phyloP scores from a whole-genome alignment of 2,113 vertebrate genomes.

The Vombatus ursinus region DNA sequence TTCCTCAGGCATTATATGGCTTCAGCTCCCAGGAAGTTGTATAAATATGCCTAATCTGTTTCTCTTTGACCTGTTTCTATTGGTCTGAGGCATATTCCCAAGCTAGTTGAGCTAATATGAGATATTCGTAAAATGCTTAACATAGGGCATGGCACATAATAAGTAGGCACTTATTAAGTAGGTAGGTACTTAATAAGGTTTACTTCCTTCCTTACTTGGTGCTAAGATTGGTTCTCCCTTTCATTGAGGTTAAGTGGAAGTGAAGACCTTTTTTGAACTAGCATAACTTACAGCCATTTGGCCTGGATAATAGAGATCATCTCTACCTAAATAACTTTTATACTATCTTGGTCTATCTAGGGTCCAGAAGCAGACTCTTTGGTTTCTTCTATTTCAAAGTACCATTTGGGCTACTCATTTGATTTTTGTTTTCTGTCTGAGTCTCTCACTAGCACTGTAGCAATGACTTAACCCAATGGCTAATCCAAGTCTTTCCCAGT shows the following conservation, averaged over 20 bases:
- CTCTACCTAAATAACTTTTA: neutral
- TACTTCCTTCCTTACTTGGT: neutral
- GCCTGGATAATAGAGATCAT: neutral
- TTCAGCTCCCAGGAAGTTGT: neutral
- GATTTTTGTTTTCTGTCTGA: neutral
- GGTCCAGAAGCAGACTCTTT: neutral
- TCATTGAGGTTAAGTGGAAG: neutral
- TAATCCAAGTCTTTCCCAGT: neutral
- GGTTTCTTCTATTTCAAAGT: neutral
- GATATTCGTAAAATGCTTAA: neutral
- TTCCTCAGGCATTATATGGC: neutral
- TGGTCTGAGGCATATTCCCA: neutral
- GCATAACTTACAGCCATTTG: neutral
- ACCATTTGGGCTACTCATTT: neutral
- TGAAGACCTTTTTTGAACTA: neutral
- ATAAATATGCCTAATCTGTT: neutral
- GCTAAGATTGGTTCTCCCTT: neutral
- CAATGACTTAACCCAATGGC: neutral
- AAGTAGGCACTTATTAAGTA: no score
- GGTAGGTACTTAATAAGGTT: neutral
- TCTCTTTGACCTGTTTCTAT: neutral
- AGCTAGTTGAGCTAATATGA: neutral
- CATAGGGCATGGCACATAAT: neutral
- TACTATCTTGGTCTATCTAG: neutral
- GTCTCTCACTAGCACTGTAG: neutral